phyloP scores from a whole-genome alignment of 1,140 invertebrate species.

The Battus philenor region DNA sequence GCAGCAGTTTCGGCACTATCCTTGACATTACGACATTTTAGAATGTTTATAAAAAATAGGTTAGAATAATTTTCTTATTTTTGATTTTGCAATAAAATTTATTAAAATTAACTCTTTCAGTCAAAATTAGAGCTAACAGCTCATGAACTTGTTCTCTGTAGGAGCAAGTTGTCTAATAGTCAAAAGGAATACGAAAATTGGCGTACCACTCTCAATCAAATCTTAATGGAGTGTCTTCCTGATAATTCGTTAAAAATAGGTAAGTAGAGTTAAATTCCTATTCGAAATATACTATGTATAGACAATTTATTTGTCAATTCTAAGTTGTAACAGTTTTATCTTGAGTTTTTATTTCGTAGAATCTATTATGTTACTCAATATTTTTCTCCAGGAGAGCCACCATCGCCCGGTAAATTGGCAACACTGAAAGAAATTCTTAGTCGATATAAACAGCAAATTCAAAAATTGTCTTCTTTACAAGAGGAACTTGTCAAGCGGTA shows the following conservation, averaged over 20 bases:
- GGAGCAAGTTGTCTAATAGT: conserved; percentile 43
- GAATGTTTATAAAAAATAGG: no score
- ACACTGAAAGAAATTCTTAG: conserved; percentile 59
- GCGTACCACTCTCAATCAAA: conserved; percentile 49
- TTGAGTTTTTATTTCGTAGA: conserved; percentile 3
- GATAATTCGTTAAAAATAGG: conserved; percentile 47
- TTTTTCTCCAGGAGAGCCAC: conserved; percentile 50
- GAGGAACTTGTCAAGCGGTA: conserved; percentile 63
- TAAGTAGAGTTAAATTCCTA: no score
- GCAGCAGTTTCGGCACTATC: no score
- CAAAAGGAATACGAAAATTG: conserved; percentile 57
- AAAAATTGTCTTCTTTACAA: conserved; percentile 47
- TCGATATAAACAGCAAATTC: conserved; percentile 53
- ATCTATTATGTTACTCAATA: no score
- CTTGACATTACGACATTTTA: no score
- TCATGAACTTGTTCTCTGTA: conserved; percentile 56
- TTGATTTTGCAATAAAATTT: no score
- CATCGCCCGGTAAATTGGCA: conserved; percentile 55
- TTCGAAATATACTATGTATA: no score
- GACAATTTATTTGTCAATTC: conserved; percentile 5
- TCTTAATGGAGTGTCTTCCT: conserved; percentile 44
- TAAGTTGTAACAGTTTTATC: background rate
- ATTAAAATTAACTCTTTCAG: conserved; percentile 42
- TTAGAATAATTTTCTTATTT: no score
- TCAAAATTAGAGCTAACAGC: conserved; percentile 66